Evolutionary conservation across 2,797 vertebrate species (phyloP).

Genomic region (Aeoliscus strigatus): DNA sequence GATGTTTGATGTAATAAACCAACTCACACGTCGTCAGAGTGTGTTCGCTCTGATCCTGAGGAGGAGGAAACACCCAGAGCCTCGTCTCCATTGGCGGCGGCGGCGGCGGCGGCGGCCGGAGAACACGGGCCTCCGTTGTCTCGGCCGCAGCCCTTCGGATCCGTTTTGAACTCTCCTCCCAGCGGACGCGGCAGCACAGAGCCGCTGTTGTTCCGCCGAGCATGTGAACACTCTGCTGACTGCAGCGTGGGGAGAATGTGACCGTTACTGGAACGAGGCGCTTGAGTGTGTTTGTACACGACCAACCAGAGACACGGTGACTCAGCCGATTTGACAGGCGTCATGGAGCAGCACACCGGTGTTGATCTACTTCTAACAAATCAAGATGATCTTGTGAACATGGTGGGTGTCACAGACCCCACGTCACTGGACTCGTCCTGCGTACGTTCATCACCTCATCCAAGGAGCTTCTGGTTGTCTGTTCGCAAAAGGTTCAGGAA

Average conservation of each 20-base stretch:
- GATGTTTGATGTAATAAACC: slow-evolving; percentile 33
- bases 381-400: too few relatives aligned
- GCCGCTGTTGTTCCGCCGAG: slow-evolving; percentile 60
- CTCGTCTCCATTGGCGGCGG: slow-evolving; percentile 52
- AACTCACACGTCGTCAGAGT: slow-evolving; percentile 41
- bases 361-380: too few relatives aligned
- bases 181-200: slow-evolving; percentile 52
- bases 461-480: too few relatives aligned
- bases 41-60: slow-evolving; percentile 45
- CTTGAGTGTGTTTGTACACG: neutral
- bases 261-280: slow-evolving; percentile 58
- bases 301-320: too few relatives aligned
- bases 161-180: slow-evolving; percentile 55
- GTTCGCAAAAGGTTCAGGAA: too few relatives aligned
- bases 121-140: slow-evolving; percentile 67
- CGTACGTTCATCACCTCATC: too few relatives aligned
- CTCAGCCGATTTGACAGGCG: too few relatives aligned
- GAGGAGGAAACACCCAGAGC: slow-evolving; percentile 55
- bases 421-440: too few relatives aligned
- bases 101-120: slow-evolving; percentile 43
- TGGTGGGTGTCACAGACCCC: too few relatives aligned
- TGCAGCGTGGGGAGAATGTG: slow-evolving; percentile 56
- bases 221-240: slow-evolving; percentile 76
- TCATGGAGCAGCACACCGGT: too few relatives aligned
- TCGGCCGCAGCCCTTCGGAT: slow-evolving; percentile 58